These are phyloP conservation scores for Octodon degus DNA, from an alignment of 2,113 vertebrate genomes.

Conservation along the genomic window DNA sequence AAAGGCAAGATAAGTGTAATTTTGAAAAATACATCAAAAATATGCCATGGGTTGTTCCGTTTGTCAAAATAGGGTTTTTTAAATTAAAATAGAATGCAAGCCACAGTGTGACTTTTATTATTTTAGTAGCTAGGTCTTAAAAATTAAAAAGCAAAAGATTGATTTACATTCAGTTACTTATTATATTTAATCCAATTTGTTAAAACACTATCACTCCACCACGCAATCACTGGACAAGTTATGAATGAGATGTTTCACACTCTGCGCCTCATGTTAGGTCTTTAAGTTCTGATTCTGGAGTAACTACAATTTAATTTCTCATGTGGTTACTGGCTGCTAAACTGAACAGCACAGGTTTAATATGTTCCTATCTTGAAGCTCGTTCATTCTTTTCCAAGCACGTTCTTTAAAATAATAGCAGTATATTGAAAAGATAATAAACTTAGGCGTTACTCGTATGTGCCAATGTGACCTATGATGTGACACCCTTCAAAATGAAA, in stretches of 20 bases:
- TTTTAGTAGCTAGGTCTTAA: not conserved
- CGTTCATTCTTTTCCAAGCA: not conserved
- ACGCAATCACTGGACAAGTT: not conserved
- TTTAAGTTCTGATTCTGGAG: not conserved
- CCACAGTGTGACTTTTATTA: not conserved
- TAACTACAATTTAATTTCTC: not conserved
- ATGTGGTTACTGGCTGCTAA: too few relatives aligned
- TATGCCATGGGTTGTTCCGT: not conserved
- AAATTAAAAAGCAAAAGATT: not conserved
- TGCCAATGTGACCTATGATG: not conserved
- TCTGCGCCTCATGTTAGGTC: not conserved
- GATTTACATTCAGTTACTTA: not conserved
- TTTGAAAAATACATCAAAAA: not conserved
- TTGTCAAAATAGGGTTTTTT: not conserved
- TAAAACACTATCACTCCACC: not conserved
- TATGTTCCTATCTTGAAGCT: not conserved
- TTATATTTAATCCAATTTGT: not conserved
- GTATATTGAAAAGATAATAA: not conserved
- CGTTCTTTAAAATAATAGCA: not conserved
- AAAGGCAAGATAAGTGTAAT: not conserved
- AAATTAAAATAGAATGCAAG: not conserved
- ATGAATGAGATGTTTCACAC: not conserved
- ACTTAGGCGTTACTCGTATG: not conserved
- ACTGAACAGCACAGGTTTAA: not conserved
- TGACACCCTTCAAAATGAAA: not conserved